Evolutionary conservation across 2,797 vertebrate species (phyloP).

Genomic region (Bovichtus variegatus): DNA sequence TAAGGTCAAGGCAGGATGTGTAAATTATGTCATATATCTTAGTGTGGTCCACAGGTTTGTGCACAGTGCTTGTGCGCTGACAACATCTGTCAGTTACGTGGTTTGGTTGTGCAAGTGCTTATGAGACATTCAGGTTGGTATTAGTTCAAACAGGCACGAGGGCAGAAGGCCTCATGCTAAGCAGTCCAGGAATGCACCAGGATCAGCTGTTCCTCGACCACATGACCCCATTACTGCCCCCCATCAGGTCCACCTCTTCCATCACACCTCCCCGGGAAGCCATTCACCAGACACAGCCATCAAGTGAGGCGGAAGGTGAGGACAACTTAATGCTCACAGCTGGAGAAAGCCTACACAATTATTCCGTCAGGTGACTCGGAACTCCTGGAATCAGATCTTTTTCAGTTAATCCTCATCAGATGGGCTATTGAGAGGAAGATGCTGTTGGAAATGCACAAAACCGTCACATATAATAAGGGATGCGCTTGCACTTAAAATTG

Average conservation of each 20-base stretch:
- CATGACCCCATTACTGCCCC: conserved; percentile 53
- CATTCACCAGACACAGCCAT: background rate
- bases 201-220: conserved; percentile 71
- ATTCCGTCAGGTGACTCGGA: conserved; percentile 16
- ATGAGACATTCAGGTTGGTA: conserved; percentile 1
- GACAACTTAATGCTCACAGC: conserved; percentile 6
- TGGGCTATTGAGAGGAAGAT: background rate
- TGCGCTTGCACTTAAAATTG: too few relatives aligned
- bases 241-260: conserved; percentile 12
- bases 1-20: conserved; percentile 42
- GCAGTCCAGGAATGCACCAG: conserved; percentile 73
- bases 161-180: conserved; percentile 61
- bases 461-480: background rate
- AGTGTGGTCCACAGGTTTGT: background rate
- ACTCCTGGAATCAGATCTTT: background rate
- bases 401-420: conserved; percentile 1
- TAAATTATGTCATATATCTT: conserved; percentile 63
- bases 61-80: background rate
- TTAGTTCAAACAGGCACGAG: conserved; percentile 39
- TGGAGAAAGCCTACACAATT: background rate
- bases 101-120: conserved; percentile 5
- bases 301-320: background rate
- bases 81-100: background rate
- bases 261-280: conserved; percentile 37
- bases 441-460: background rate